Evolutionary conservation across 2,888 invertebrate genomes (phyloP).

Genomic region (Sarcophaga carnaria): DNA sequence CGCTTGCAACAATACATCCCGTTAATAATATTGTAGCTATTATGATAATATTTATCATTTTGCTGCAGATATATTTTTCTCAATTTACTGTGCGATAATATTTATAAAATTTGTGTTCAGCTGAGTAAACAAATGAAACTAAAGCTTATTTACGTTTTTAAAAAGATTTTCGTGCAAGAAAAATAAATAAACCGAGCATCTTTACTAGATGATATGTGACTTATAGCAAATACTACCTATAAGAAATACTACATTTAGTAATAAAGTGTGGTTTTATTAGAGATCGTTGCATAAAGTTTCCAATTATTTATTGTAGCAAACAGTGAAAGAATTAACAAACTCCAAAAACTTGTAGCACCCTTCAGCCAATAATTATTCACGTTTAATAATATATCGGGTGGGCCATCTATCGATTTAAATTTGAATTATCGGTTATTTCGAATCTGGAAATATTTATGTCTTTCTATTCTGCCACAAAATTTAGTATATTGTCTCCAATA

Average conservation of each 20-base stretch:
- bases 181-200: conserved; percentile 19
- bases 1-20: neutral
- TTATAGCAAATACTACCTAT: neutral
- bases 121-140: conserved; percentile 40
- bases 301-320: too few relatives aligned
- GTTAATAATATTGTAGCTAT: neutral
- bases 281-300: too few relatives aligned
- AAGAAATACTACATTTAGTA: neutral
- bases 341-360: neutral
- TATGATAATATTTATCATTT: neutral
- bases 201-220: neutral
- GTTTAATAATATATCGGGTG: too few relatives aligned
- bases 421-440: too few relatives aligned
- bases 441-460: too few relatives aligned
- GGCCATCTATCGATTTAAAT: too few relatives aligned
- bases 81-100: neutral
- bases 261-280: too few relatives aligned
- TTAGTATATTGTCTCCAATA: too few relatives aligned
- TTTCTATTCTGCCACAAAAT: too few relatives aligned
- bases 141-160: conserved; percentile 21
- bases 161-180: conserved; percentile 22
- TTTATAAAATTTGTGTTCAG: conserved; percentile 31
- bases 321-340: too few relatives aligned
- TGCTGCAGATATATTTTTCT: neutral
- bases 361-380: neutral